Evolutionary conservation across 2,888 invertebrate genomes (phyloP).

Genomic region (Idaea straminata): DNA sequence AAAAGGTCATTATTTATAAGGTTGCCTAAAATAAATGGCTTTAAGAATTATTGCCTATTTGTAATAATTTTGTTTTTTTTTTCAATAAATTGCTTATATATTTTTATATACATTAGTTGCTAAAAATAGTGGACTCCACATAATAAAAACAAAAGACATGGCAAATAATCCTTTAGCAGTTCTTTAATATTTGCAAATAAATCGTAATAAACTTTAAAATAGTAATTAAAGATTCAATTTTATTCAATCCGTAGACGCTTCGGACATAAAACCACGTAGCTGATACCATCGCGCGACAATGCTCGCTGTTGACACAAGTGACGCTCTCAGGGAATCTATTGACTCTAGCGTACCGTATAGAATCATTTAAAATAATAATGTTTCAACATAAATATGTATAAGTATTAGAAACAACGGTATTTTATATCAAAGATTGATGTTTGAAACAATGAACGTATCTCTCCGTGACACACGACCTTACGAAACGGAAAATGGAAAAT

Average conservation of each 20-base stretch:
- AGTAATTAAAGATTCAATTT: background rate
- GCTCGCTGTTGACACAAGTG: slow-evolving; percentile 35
- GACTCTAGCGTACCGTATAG: slow-evolving; percentile 19
- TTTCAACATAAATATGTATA: slow-evolving; percentile 4
- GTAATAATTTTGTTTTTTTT: no score
- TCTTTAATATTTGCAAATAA: background rate
- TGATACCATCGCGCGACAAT: slow-evolving; percentile 21
- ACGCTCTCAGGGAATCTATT: slow-evolving; percentile 7
- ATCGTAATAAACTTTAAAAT: background rate
- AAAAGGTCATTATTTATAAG: no score
- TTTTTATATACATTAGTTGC: no score
- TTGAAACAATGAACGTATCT: slow-evolving; percentile 23
- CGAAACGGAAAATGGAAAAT: slow-evolving; percentile 22
- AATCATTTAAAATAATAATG: slow-evolving; percentile 28
- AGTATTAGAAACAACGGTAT: slow-evolving; percentile 5
- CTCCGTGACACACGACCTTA: slow-evolving; percentile 32
- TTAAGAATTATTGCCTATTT: no score
- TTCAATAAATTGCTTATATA: no score
- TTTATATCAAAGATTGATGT: slow-evolving; percentile 3
- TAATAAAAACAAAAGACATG: no score
- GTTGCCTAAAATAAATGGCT: no score
- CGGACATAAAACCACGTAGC: slow-evolving; percentile 10
- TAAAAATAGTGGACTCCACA: no score
- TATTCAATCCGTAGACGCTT: background rate
- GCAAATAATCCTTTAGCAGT: no score